A percentile compares a stretch with the other conserved stretches of the same genome.
Evolutionary conservation across 1,140 invertebrate genomes (phyloP).

Genomic region (Odontomachus brunneus): DNA sequence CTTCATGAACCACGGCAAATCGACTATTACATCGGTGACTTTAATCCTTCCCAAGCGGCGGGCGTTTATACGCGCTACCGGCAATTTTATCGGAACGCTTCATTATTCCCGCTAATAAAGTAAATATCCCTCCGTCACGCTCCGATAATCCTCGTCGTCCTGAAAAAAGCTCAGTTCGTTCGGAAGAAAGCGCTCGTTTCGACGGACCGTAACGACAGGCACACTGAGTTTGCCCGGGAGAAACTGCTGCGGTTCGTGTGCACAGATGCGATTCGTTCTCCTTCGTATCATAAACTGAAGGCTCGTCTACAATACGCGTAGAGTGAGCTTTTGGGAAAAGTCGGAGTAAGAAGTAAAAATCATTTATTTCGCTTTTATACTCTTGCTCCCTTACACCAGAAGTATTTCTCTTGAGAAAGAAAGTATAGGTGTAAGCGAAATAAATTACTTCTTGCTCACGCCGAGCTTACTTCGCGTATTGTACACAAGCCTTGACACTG

Average conservation of each 20-base stretch:
- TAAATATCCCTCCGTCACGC: background rate
- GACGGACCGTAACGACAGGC: background rate
- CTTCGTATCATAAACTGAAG: conserved; percentile 14
- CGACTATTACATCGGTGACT: conserved; percentile 52
- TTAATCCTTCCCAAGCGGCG: conserved; percentile 36
- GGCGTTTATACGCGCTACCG: conserved; percentile 27
- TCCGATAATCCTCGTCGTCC: background rate
- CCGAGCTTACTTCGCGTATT: too few relatives aligned
- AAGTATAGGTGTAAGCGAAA: too few relatives aligned
- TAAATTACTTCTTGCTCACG: too few relatives aligned
- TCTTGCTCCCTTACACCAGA: too few relatives aligned
- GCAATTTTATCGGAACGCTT: conserved; percentile 30
- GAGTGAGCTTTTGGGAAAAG: too few relatives aligned
- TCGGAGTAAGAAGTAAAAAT: too few relatives aligned
- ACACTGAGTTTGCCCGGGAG: background rate
- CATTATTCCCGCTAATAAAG: conserved; percentile 7
- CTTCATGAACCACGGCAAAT: conserved; percentile 52
- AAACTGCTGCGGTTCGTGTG: background rate
- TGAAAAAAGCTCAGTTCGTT: background rate
- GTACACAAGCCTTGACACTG: too few relatives aligned
- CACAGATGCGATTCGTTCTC: conserved; percentile 7
- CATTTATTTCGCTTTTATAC: too few relatives aligned
- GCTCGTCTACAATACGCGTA: too few relatives aligned
- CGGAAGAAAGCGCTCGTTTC: background rate
- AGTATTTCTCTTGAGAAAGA: too few relatives aligned